phyloP scores from a whole-genome alignment of 2,797 vertebrate species.

The Gadopsis bispinosus region DNA sequence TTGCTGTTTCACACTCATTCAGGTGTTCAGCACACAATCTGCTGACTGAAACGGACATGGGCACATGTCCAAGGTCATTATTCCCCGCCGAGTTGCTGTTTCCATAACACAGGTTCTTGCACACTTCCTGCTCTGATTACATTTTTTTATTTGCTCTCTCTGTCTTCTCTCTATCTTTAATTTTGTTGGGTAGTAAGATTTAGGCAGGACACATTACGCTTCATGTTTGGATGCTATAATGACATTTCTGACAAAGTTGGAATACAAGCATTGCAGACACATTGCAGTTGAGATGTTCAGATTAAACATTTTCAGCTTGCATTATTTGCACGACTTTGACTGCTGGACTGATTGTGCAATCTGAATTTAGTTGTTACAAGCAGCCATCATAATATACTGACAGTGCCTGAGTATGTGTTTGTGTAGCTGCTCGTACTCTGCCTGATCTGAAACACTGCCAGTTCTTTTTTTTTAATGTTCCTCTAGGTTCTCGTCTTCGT shows the following conservation, averaged over 20 bases:
- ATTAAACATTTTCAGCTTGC: background rate
- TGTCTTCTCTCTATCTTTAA: conserved; percentile 10
- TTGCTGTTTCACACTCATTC: conserved; percentile 68
- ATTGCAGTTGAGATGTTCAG: background rate
- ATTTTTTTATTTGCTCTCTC: background rate
- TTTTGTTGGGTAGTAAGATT: background rate
- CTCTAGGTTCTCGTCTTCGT: background rate
- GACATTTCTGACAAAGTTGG: background rate
- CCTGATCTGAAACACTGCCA: background rate
- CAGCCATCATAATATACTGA: background rate
- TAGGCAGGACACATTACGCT: background rate
- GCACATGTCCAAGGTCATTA: conserved; percentile 65
- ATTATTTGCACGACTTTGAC: background rate
- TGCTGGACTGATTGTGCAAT: background rate
- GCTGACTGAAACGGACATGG: conserved; percentile 60
- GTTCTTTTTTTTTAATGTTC: background rate
- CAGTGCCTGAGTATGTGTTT: background rate
- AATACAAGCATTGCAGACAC: background rate
- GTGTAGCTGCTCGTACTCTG: background rate
- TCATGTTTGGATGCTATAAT: background rate
- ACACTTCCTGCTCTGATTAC: conserved; percentile 36
- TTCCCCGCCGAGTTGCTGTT: conserved; percentile 53
- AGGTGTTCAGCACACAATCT: conserved; percentile 58
- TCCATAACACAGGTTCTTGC: conserved; percentile 53
- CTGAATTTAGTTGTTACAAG: background rate